phyloP scores from a whole-genome alignment of 2,888 invertebrate genomes.

The Brenthis hecate region DNA sequence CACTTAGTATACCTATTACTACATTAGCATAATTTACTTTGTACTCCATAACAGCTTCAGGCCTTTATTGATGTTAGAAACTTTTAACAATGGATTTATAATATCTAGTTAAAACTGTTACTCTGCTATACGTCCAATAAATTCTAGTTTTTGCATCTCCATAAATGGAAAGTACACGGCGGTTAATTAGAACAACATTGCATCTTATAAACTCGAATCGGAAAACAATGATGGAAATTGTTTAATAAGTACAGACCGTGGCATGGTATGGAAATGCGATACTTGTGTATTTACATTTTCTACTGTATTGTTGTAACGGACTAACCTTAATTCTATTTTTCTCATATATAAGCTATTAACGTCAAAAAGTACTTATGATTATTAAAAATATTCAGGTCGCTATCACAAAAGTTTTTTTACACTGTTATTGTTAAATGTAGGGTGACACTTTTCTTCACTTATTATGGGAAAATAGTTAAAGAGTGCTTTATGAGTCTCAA shows the following conservation, averaged over 20 bases:
- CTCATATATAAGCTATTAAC: constrained; percentile 11
- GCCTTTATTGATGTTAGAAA: not conserved
- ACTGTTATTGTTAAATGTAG: too few species aligned
- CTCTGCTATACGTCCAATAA: constrained; percentile 25
- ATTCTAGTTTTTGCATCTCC: constrained; percentile 20
- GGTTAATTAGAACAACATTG: constrained; percentile 16
- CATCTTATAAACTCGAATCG: constrained; percentile 20
- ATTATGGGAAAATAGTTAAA: too few species aligned
- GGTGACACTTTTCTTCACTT: too few species aligned
- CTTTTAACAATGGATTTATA: not conserved
- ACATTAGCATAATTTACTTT: too few species aligned
- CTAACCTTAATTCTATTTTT: constrained; percentile 13
- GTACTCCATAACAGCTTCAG: not conserved
- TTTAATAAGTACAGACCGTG: constrained; percentile 14
- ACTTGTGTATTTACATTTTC: constrained; percentile 19
- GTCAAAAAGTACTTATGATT: constrained; percentile 8
- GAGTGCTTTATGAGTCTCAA: too few species aligned
- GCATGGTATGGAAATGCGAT: constrained; percentile 18
- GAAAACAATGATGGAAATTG: constrained; percentile 24
- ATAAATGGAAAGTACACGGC: constrained; percentile 3
- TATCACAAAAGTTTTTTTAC: too few species aligned
- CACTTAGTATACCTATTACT: too few species aligned
- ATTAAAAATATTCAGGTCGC: constrained; percentile 1
- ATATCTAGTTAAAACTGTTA: not conserved
- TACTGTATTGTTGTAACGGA: constrained; percentile 15